Percentiles rank a stretch among this genome's conserved stretches.
Conservation (phyloP, 1,140 invertebrate genomes). For the Mercenaria mercenaria region DNA sequence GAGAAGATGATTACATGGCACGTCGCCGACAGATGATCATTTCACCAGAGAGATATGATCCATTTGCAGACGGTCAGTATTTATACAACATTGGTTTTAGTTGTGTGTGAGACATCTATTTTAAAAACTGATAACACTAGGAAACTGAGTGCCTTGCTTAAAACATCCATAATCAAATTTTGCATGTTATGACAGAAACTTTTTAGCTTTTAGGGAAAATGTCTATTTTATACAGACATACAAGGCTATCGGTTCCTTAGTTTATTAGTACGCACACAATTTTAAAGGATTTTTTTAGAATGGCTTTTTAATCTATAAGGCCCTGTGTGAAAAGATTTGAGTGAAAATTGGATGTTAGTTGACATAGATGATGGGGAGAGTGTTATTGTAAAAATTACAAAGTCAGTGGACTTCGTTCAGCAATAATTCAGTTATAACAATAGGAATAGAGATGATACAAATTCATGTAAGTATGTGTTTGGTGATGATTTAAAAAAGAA, state of each 20-base stretch:
- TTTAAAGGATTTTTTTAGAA: no score
- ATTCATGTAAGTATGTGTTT: no score
- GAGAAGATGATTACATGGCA: slow-evolving; percentile 98
- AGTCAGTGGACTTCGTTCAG: no score
- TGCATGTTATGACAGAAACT: not conserved
- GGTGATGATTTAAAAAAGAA: no score
- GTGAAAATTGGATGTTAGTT: no score
- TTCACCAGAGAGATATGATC: slow-evolving; percentile 97
- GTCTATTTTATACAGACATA: not conserved
- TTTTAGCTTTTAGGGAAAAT: not conserved
- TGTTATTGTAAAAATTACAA: no score
- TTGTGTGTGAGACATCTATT: not conserved
- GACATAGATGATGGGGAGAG: no score
- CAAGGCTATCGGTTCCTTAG: not conserved
- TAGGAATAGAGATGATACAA: no score
- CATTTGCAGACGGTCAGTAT: slow-evolving; percentile 97
- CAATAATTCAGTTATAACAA: no score
- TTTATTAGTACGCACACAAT: slow-evolving; percentile 7
- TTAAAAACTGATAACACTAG: not conserved
- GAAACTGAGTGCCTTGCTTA: not conserved
- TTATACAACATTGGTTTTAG: not conserved
- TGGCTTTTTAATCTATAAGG: no score
- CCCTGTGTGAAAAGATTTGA: no score
- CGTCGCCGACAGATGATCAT: slow-evolving; percentile 94
- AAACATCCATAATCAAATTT: not conserved